Conservation (phyloP, 2,113 vertebrate species). For the Riparia riparia region DNA sequence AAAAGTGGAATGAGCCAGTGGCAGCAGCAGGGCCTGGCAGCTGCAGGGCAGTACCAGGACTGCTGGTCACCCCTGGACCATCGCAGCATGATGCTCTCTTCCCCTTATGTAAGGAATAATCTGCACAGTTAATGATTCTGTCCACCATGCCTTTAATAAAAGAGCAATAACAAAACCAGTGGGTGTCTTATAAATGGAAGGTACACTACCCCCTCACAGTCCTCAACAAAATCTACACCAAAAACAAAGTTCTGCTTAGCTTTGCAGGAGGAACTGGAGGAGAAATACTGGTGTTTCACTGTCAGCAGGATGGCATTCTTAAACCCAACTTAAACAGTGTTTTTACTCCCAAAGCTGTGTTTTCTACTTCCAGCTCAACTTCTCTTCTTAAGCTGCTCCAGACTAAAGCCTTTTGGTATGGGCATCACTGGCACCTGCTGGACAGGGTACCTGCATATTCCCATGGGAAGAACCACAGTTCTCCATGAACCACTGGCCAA, state of each 20-base stretch:
- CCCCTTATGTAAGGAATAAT: constrained; percentile 8
- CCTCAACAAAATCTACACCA: constrained; percentile 8
- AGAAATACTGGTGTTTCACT: neutral
- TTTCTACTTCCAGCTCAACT: neutral
- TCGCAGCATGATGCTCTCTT: neutral
- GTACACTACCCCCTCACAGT: neutral
- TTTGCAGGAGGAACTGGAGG: neutral
- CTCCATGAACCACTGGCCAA: neutral
- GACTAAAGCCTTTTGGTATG: neutral
- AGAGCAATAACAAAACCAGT: constrained; percentile 41
- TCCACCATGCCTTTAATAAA: constrained; percentile 16
- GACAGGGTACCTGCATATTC: neutral
- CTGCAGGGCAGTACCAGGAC: neutral
- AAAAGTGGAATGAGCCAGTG: neutral
- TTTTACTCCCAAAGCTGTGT: neutral
- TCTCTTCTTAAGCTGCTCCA: neutral
- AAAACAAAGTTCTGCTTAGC: neutral
- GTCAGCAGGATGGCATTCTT: neutral
- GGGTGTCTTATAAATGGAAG: neutral
- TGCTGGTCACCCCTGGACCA: neutral
- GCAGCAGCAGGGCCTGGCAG: neutral
- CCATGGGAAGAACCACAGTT: neutral
- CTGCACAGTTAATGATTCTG: constrained; percentile 24
- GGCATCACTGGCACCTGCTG: neutral
- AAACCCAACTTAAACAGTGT: neutral